phyloP scores from a whole-genome alignment of 2,888 invertebrate genomes.

The Anthophora plumipes region DNA sequence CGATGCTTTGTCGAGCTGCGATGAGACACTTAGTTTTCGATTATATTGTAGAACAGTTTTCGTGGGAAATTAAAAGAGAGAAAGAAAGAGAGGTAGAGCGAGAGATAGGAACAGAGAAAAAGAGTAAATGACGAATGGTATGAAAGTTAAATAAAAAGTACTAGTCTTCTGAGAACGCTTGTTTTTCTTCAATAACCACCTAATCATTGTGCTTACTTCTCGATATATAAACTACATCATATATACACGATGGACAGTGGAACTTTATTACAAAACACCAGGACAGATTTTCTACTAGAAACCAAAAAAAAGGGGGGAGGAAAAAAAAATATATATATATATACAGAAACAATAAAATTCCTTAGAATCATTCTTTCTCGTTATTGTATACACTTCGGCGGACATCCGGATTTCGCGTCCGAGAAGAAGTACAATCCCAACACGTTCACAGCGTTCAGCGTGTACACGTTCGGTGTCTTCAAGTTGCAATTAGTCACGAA shows the following conservation, averaged over 20 bases:
- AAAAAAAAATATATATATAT: too few relatives aligned
- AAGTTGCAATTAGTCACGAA: constrained; percentile 76
- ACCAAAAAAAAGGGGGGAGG: neutral
- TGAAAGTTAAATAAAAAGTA: constrained; percentile 23
- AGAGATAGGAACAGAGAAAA: too few relatives aligned
- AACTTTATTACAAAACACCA: neutral
- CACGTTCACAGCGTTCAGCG: constrained; percentile 78
- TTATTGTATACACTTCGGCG: constrained; percentile 61
- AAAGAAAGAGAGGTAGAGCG: too few relatives aligned
- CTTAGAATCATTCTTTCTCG: constrained; percentile 23
- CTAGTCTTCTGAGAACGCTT: neutral
- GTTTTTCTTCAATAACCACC: constrained; percentile 7
- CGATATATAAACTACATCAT: neutral
- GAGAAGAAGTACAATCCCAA: constrained; percentile 77
- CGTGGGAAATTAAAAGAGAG: neutral
- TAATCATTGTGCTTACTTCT: neutral
- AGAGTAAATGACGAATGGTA: neutral
- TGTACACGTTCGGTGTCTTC: constrained; percentile 77
- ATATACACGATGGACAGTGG: neutral
- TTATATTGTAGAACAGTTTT: constrained; percentile 3
- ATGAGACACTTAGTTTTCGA: constrained; percentile 2
- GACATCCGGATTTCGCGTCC: constrained; percentile 64
- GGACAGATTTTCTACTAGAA: neutral
- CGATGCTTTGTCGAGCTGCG: neutral
- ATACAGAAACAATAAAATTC: neutral